Evolutionary conservation across 2,797 vertebrate genomes (phyloP), one percentile per base, ranked within the genome.

Genomic region (Luscinia luscinia): DNA sequence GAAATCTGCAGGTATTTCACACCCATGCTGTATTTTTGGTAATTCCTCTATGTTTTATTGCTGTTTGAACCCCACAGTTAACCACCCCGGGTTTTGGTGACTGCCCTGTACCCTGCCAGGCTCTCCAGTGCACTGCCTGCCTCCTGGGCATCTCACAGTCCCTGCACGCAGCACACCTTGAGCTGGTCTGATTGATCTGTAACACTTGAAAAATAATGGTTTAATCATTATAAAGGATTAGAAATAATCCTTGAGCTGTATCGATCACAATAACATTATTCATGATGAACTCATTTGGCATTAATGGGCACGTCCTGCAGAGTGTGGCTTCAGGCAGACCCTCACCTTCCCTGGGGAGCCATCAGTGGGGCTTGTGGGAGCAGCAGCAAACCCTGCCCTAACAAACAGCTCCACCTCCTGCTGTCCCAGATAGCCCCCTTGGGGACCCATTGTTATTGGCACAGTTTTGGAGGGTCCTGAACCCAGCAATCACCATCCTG

Each of bases 191-290:
- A 97, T 98, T 97, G 97, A 98, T 98, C 96, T 96, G 93, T 96
- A 95, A 94, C 96, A 96, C 96, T 38, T 91, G 96, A 96, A 96
- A 96, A 98, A 97, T 97, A 97, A 97, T 96, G 95, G 93, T 96
- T 97, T 97, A 96, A 97, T 97, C 95, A 84, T 97, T 97, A 95
- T 94, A 81, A 97, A 97, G 96, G 97, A 97, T 98, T 97, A 97
- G 95, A 97, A 97, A 96, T 97, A 98, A 98, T 97, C 96, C 97
- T 95, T 94, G 95, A 72, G 61, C 96, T 72, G 74, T 93, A 97
- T 97, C 8, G 95, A 96, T 96, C 89, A 87, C 20, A 6, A 76
- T 96, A 95, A 90, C 34, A 59, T 97, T 97, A 97, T 97, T 97
- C 96, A 92, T 49, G 61, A 97, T 96, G 93, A 95, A 95, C 93